Evolutionary conservation across 2,797 vertebrate species (phyloP), one percentile per base, ranked within the genome.

Genomic region (Rostrhamus sociabilis): DNA sequence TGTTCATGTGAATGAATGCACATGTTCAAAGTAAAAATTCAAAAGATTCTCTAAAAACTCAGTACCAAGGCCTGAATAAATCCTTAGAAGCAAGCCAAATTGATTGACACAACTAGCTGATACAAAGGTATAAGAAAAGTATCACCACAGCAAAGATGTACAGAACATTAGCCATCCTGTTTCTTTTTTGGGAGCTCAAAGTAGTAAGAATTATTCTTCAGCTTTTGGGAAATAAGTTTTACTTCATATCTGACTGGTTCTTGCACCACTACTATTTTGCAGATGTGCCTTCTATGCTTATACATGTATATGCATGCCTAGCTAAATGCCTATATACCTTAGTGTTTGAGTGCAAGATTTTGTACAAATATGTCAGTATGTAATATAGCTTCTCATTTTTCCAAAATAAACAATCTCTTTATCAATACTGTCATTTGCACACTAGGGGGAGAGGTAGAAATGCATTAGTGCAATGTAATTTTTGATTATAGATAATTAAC

Each of bases 1-100:
- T 0, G 2, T 20, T n/a, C 6, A 11, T 1, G 1, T 36, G 26
- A 17, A 42, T 12, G 15, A 64, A 64, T 23, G 21, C 16, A 26
- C 4, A 5, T 6, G 3, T 38, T 38, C 21, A 17, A 47, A 64
- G 38, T 7, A 34, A 45, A 76, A 45, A 34, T 11, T 26, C 9
- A 25, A 47, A 40, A 31, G 4, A 32, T 12, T 42, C 26, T 58
- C 40, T 55, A 52, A 36, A 80, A 60, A 8, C 36, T 50, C 26
- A 36, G 34, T 31, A 47, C 21, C 25, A 18, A 47, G 26, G 34
- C 31, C 48, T 71, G 75, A 40, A 38, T 20, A 53, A 59, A 60
- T 22, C 31, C 19, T 50, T 20, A 43, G 42, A 36, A 13, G 21
- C 21, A 50, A 56, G 27, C 17, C 20, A n/a, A 69, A 45, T 8